These are phyloP conservation scores for Echiichthys vipera DNA, from an alignment of 2,797 vertebrate species.

Conservation along the genomic window DNA sequence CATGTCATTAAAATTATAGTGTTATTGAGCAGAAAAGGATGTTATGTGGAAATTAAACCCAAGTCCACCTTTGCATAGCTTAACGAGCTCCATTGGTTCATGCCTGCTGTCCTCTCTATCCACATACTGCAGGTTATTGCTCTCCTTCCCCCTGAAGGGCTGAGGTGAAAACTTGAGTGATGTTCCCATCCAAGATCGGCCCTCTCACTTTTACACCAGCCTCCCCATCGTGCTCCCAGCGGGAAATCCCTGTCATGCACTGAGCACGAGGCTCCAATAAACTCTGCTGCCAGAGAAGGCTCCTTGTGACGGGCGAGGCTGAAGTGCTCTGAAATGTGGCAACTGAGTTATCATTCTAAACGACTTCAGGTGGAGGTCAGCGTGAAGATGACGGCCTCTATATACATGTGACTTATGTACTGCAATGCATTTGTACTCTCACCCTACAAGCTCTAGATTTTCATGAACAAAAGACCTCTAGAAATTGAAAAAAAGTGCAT, in stretches of 20 bases:
- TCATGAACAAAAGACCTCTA: not conserved
- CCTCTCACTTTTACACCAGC: conserved; percentile 73
- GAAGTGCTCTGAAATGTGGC: conserved; percentile 50
- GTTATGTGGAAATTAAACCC: not conserved
- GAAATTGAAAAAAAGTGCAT: conserved; percentile 15
- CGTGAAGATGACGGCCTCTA: conserved; percentile 16
- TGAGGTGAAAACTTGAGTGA: conserved; percentile 71
- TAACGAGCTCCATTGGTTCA: not conserved
- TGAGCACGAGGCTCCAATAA: conserved; percentile 46
- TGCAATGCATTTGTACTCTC: not conserved
- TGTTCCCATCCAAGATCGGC: conserved; percentile 50
- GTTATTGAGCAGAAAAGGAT: not conserved
- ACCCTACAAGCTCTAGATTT: conserved; percentile 2
- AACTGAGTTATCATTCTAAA: conserved; percentile 46
- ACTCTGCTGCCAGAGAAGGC: conserved; percentile 29
- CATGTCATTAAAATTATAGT: not conserved
- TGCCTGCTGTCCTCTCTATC: conserved; percentile 5
- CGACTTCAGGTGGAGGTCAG: conserved; percentile 50
- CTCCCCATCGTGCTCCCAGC: conserved; percentile 62
- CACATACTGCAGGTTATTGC: conserved; percentile 22
- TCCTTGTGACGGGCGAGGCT: conserved; percentile 24
- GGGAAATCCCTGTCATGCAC: conserved; percentile 67
- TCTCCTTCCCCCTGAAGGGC: conserved; percentile 41
- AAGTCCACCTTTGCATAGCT: not conserved
- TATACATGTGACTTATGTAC: conserved; percentile 16